These are phyloP conservation scores for Petaurus breviceps DNA, from an alignment of 2,113 vertebrate genomes.

Conservation along the genomic window DNA sequence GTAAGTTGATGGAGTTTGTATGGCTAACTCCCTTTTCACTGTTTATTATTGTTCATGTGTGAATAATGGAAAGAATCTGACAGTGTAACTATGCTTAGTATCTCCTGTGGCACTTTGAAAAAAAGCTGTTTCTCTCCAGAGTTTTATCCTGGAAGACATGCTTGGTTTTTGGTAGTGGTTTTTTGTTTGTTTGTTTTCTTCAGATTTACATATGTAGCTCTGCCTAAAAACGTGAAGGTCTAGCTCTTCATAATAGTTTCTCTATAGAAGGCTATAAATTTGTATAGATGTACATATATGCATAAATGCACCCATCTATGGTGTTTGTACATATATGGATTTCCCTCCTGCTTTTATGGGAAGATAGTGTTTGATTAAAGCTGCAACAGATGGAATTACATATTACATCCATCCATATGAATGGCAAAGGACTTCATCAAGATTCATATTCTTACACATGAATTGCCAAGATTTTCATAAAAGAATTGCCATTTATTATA, in stretches of 20 bases:
- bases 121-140: neutral
- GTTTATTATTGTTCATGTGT: neutral
- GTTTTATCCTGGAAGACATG: slow-evolving; percentile 14
- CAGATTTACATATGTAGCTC: slow-evolving; percentile 24
- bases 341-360: neutral
- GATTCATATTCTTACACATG: neutral
- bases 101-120: slow-evolving; percentile 20
- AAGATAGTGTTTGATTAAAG: neutral
- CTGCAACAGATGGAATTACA: neutral
- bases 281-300: neutral
- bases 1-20: slow-evolving; percentile 14
- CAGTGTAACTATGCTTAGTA: neutral
- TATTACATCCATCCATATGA: neutral
- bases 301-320: neutral
- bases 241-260: neutral
- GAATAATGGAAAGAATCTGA: slow-evolving; percentile 2
- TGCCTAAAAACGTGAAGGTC: slow-evolving; percentile 12
- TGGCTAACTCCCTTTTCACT: slow-evolving; percentile 20
- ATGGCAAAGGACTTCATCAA: neutral
- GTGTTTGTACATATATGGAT: neutral
- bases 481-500: neutral
- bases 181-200: neutral
- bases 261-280: neutral
- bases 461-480: neutral
- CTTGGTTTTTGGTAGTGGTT: neutral